These are phyloP conservation scores for Sebastes hubbsi DNA, from an alignment of 2,797 vertebrate species.

Conservation along the genomic window DNA sequence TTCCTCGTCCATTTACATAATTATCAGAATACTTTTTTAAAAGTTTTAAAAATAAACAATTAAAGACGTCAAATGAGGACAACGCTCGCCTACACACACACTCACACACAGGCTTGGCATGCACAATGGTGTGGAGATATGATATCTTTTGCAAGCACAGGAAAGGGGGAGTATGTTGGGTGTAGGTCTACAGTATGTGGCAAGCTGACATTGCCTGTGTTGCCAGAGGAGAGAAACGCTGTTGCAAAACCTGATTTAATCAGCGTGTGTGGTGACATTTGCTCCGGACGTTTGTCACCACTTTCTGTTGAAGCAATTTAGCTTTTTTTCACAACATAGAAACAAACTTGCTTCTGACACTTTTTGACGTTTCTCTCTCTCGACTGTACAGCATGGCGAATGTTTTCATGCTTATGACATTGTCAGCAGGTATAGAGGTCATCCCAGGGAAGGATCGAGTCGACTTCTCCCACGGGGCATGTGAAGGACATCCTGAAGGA, in stretches of 20 bases:
- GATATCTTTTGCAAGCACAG: constrained; percentile 59
- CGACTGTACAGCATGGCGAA: not conserved
- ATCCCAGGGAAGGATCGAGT: not conserved
- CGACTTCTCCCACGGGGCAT: constrained; percentile 21
- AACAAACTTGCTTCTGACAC: not conserved
- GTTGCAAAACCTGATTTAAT: constrained; percentile 63
- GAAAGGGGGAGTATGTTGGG: constrained; percentile 22
- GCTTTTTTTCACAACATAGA: not conserved
- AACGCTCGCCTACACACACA: not conserved
- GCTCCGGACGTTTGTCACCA: not conserved
- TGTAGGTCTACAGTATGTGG: constrained; percentile 43
- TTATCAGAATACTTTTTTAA: constrained; percentile 13
- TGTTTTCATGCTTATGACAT: constrained; percentile 28
- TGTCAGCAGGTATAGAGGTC: constrained; percentile 53
- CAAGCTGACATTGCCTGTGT: constrained; percentile 46
- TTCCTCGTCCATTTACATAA: constrained; percentile 11
- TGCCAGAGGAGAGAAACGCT: constrained; percentile 25
- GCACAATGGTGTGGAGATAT: constrained; percentile 12
- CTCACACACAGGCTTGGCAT: constrained; percentile 1
- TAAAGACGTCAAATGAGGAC: constrained; percentile 9
- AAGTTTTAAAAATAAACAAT: not conserved
- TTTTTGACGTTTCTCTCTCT: not conserved
- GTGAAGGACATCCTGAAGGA: constrained; percentile 69
- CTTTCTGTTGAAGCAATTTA: not conserved
- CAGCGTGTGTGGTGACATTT: constrained; percentile 15